Evolutionary conservation across 2,888 invertebrate genomes (phyloP).

Genomic region (Chymomyza amoena): DNA sequence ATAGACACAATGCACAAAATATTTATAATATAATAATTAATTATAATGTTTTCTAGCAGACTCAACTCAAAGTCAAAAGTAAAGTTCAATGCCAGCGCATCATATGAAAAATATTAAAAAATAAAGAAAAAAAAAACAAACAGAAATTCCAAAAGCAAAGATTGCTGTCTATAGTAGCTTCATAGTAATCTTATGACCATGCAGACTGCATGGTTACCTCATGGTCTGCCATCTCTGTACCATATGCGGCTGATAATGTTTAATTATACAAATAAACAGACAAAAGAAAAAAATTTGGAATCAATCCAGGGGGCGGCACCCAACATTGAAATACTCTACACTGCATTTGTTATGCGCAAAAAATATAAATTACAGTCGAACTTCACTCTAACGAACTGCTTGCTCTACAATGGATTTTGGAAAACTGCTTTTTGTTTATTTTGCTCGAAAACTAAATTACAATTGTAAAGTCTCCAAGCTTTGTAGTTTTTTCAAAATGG

Average conservation of each 20-base stretch:
- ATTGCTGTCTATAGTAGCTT: slow-evolving; percentile 7
- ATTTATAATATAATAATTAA: slow-evolving; percentile 67
- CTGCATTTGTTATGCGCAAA: no score
- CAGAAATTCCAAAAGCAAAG: slow-evolving; percentile 25
- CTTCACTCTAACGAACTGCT: no score
- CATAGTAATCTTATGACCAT: not conserved
- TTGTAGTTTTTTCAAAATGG: no score
- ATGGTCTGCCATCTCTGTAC: slow-evolving; percentile 30
- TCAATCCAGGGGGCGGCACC: no score
- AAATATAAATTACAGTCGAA: no score
- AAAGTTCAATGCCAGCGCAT: slow-evolving; percentile 67
- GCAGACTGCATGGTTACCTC: slow-evolving; percentile 23
- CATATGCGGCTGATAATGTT: slow-evolving; percentile 58
- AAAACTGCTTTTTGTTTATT: no score
- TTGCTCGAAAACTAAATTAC: no score
- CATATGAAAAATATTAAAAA: slow-evolving; percentile 6
- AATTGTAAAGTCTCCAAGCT: no score
- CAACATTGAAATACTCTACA: no score
- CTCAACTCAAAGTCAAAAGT: slow-evolving; percentile 59
- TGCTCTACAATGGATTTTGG: no score
- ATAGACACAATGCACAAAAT: slow-evolving; percentile 61
- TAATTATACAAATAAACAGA: slow-evolving; percentile 62
- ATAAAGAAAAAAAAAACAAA: slow-evolving; percentile 20
- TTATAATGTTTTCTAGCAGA: slow-evolving; percentile 52
- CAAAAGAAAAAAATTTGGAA: no score